Percentiles rank a stretch among this genome's conserved stretches.
Conservation (phyloP, 2,797 vertebrate species). For the Smutsia gigantea region DNA sequence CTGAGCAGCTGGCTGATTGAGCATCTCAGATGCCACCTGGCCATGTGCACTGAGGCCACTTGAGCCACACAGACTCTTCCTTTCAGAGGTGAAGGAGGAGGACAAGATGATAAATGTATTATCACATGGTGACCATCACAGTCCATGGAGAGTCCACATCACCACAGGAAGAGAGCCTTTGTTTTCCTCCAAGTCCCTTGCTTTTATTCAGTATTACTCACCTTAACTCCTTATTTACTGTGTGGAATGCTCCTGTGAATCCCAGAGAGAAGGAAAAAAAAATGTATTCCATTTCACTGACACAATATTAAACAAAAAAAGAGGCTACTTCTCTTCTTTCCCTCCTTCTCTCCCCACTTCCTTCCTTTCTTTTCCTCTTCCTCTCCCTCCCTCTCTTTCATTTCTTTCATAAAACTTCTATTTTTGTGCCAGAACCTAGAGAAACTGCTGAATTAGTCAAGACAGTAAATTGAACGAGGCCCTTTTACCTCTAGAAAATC, state of each 20-base stretch:
- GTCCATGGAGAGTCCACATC: background rate
- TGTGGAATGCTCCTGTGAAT: slow-evolving; percentile 53
- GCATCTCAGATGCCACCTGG: slow-evolving; percentile 51
- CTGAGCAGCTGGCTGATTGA: slow-evolving; percentile 71
- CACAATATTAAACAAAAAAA: slow-evolving; percentile 11
- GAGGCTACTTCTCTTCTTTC: background rate
- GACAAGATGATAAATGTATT: slow-evolving; percentile 24
- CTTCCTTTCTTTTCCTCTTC: background rate
- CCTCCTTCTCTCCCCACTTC: background rate
- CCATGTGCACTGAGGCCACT: slow-evolving; percentile 57
- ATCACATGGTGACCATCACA: slow-evolving; percentile 41
- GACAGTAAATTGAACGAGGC: slow-evolving; percentile 78
- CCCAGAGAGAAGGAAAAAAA: slow-evolving; percentile 41
- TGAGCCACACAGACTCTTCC: slow-evolving; percentile 6
- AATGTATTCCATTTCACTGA: slow-evolving; percentile 63
- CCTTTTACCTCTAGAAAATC: slow-evolving; percentile 84
- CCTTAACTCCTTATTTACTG: slow-evolving; percentile 68
- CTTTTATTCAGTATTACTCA: background rate
- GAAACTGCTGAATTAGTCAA: slow-evolving; percentile 82
- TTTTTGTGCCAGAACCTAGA: slow-evolving; percentile 73
- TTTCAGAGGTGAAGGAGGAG: slow-evolving; percentile 66
- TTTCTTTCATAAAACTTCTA: slow-evolving; percentile 72
- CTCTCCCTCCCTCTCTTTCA: background rate
- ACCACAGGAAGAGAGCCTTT: slow-evolving; percentile 2
- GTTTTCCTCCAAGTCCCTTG: slow-evolving; percentile 1